Percentiles rank a stretch among this genome's conserved stretches.
These are phyloP conservation scores for Drosophila mimetica DNA, from an alignment of 2,888 invertebrate genomes.

Conservation along the genomic window DNA sequence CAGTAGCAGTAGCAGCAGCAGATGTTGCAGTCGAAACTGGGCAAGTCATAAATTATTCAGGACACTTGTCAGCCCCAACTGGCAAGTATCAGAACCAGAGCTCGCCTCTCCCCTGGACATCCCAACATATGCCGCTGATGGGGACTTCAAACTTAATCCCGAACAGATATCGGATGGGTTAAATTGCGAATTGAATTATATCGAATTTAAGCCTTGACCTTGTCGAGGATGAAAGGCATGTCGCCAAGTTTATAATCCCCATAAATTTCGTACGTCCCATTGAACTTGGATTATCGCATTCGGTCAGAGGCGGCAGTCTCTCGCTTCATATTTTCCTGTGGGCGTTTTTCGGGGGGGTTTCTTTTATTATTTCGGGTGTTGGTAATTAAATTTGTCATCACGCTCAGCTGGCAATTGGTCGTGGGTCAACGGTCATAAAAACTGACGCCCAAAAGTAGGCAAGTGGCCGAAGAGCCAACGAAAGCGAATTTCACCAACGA, in stretches of 20 bases:
- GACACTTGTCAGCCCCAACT: conserved; percentile 71
- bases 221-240: conserved; percentile 41
- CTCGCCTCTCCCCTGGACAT: neutral
- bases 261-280: conserved; percentile 66
- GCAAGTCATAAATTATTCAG: conserved; percentile 73
- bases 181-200: conserved; percentile 10
- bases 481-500: conserved; percentile 20
- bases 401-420: conserved; percentile 59
- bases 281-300: conserved; percentile 71
- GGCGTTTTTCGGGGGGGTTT: conserved; percentile 14
- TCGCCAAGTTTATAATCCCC: conserved; percentile 63
- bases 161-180: conserved; percentile 24
- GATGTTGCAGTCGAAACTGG: conserved; percentile 55
- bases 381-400: conserved; percentile 74
- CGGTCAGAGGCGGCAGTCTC: conserved; percentile 36
- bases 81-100: conserved; percentile 50
- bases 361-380: conserved; percentile 42
- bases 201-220: conserved; percentile 35
- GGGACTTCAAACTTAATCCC: conserved; percentile 50
- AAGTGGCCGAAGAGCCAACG: conserved; percentile 51
- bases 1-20: conserved; percentile 46
- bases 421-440: conserved; percentile 38
- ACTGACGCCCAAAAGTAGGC: conserved; percentile 61
- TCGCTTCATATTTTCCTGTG: conserved; percentile 14
- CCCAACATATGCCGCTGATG: conserved; percentile 41